Percentiles rank a stretch among this genome's conserved stretches.
These are phyloP conservation scores for Salticus scenicus DNA, from an alignment of 2,888 invertebrate genomes.

Conservation along the genomic window DNA sequence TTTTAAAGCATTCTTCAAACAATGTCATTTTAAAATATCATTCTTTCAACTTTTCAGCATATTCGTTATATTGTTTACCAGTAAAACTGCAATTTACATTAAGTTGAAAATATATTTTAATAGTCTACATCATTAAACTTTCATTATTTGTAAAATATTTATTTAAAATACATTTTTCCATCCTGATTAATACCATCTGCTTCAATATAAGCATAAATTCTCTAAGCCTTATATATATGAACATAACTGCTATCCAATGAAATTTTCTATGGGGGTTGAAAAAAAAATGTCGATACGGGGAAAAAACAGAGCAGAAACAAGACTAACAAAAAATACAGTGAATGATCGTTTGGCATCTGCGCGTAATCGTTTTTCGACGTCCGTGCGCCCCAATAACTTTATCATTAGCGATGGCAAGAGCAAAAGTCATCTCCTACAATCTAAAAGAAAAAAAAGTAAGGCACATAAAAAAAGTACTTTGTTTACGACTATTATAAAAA, in stretches of 20 bases:
- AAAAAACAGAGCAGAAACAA: too few species aligned
- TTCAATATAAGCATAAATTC: neutral
- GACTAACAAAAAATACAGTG: neutral
- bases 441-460: neutral
- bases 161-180: neutral
- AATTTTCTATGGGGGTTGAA: neutral
- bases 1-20: too few species aligned
- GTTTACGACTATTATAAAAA: neutral
- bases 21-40: too few species aligned
- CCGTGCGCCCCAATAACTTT: conserved; percentile 12
- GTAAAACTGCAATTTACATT: too few species aligned
- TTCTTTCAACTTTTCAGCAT: too few species aligned
- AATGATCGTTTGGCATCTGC: neutral
- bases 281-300: too few species aligned
- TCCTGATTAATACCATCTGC: neutral
- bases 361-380: conserved; percentile 15
- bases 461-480: neutral
- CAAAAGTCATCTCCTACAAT: neutral
- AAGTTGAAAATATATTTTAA: too few species aligned
- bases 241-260: neutral
- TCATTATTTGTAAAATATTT: neutral
- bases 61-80: neutral
- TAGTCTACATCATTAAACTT: neutral
- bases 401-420: conserved; percentile 11
- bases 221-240: neutral